Percentiles rank a stretch among this genome's conserved stretches.
Evolutionary conservation across 2,113 vertebrate species (phyloP).

Genomic region (Gobius niger): DNA sequence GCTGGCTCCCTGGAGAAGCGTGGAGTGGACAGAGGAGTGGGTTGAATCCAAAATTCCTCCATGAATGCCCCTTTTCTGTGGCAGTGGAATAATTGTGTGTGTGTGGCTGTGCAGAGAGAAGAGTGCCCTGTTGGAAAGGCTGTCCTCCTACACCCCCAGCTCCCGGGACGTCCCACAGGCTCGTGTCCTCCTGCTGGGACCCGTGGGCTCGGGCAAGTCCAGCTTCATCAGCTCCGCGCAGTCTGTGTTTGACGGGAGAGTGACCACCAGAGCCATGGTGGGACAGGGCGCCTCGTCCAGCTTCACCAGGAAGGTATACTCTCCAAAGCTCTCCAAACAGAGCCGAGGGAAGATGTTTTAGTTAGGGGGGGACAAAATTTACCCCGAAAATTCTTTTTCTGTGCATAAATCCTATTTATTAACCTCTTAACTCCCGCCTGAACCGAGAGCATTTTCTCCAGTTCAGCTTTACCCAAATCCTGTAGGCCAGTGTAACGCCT

Average conservation of each 20-base stretch:
- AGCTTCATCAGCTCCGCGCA: slow-evolving; percentile 79
- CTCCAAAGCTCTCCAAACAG: no score
- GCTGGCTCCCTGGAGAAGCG: slow-evolving; percentile 47
- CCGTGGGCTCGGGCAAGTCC: slow-evolving; percentile 73
- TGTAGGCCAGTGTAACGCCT: no score
- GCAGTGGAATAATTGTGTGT: not conserved
- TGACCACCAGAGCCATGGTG: slow-evolving; percentile 75
- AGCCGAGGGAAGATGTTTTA: no score
- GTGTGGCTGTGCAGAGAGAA: slow-evolving; percentile 42
- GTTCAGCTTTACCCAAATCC: no score
- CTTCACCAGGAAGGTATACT: slow-evolving; percentile 76
- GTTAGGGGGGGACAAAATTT: no score
- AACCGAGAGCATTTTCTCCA: no score
- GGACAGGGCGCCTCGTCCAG: slow-evolving; percentile 55
- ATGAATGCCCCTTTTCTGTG: not conserved
- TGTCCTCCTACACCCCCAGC: slow-evolving; percentile 60
- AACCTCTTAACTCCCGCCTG: no score
- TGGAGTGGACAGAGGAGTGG: slow-evolving; percentile 70
- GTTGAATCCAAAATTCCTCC: not conserved
- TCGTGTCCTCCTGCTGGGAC: slow-evolving; percentile 73
- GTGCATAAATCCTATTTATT: no score
- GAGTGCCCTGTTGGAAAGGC: slow-evolving; percentile 49
- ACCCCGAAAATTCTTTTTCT: no score
- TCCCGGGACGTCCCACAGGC: slow-evolving; percentile 39
- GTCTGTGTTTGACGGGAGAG: slow-evolving; percentile 72